Base-by-base conservation (phyloP, 2,888 invertebrate genomes). In the Autographa gamma region DNA sequence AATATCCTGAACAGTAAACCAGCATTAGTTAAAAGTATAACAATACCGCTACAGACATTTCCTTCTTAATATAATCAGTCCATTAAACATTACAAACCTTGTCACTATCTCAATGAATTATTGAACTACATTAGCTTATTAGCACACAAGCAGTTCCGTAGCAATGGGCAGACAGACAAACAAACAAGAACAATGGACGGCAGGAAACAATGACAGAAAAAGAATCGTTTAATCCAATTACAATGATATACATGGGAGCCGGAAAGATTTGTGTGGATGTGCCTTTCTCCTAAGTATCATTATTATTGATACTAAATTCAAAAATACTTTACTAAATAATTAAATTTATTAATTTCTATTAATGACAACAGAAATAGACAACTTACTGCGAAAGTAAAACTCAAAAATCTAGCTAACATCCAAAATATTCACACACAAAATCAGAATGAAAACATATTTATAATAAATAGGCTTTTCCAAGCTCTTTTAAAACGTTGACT, bases 221-320 rank as follows among this genome's bases (percentile, higher is more conserved):
- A 89, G 91, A 92, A 93, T 93, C 93, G 92, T 94, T 94, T 95
- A 95, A 93, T 94, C 94, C 93, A 95, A 95, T 95, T 95, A 93
- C 93, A 92, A 89, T 90, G 92, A 92, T 92, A 90, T 88, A 91
- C 89, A 90, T 87, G 85, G 76, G 77, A 84, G 86, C 73, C 71
- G 62, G 68, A 41, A 74, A 63, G 84, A 32, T 38, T 88, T 62
- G 14, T 81, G 59, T 90, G 91, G 95, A 94, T 86, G 86, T 0
- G 85, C 14, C n/a, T n/a, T 25, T 25, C 25, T 25, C 25, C 3
- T 25, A 25, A 1, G 48, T n/a, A 11, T 1, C 14, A 43, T 43
- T 43, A 9, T 43, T 43, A 2, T 43, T 16, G 14, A 7, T n/a
- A 48, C 3, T 25, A 25, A 25, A 25, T 25, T 25, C 25, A 25